Percentiles rank a stretch among this genome's conserved stretches.
These are phyloP conservation scores for Chymomyza costata DNA, from an alignment of 1,140 invertebrate species.

Conservation along the genomic window DNA sequence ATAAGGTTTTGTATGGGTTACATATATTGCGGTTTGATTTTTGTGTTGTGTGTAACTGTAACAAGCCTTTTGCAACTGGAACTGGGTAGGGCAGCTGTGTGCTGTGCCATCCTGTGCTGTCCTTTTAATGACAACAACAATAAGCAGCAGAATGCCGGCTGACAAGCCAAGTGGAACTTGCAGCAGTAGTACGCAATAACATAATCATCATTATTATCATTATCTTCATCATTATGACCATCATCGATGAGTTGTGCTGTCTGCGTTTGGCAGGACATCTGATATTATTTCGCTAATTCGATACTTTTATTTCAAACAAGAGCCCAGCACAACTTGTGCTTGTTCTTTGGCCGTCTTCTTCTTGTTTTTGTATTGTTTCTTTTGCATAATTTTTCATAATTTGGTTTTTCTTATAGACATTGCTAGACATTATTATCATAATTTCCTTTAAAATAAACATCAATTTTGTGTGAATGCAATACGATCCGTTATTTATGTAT, in stretches of 20 bases:
- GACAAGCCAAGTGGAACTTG: slow-evolving; percentile 59
- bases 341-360: slow-evolving; percentile 28
- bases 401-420: slow-evolving; percentile 16
- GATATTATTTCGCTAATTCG: slow-evolving; percentile 74
- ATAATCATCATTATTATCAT: neutral
- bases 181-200: slow-evolving; percentile 13
- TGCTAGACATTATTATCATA: slow-evolving; percentile 43
- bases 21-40: slow-evolving; percentile 57
- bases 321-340: slow-evolving; percentile 22
- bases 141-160: slow-evolving; percentile 50
- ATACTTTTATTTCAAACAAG: slow-evolving; percentile 65
- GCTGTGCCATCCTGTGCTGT: slow-evolving; percentile 22
- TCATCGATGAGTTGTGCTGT: too few relatives aligned
- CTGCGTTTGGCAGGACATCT: slow-evolving; percentile 41
- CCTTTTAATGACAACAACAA: slow-evolving; percentile 43
- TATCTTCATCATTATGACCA: neutral
- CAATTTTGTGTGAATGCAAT: slow-evolving; percentile 69
- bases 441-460: slow-evolving; percentile 59
- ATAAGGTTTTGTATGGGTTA: too few relatives aligned
- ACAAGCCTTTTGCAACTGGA: slow-evolving; percentile 8
- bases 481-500: slow-evolving; percentile 62
- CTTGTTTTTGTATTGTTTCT: slow-evolving; percentile 10
- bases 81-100: slow-evolving; percentile 53
- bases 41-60: slow-evolving; percentile 15
- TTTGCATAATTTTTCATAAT: slow-evolving; percentile 60